A percentile compares a stretch with the other conserved stretches of the same genome.
Evolutionary conservation across 1,140 invertebrate species (phyloP).

Genomic region (Zaprionus vittiger): DNA sequence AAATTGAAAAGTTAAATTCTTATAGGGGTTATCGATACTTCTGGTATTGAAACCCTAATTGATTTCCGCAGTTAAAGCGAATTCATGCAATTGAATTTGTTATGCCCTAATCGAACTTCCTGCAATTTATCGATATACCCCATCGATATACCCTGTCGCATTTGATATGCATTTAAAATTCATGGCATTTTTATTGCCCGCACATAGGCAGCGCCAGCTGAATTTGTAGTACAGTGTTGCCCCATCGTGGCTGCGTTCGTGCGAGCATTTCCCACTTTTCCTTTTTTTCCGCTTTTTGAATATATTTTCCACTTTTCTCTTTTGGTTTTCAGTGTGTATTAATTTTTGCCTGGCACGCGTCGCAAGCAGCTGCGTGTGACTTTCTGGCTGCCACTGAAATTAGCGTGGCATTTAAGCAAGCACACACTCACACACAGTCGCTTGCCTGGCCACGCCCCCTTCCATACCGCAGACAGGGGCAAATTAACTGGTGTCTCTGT

Average conservation of each 20-base stretch:
- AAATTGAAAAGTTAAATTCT: no score
- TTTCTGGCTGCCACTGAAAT: constrained; percentile 52
- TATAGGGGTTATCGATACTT: no score
- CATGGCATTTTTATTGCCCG: constrained; percentile 17
- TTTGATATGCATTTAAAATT: constrained; percentile 46
- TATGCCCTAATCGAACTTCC: background rate
- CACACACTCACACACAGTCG: constrained; percentile 17
- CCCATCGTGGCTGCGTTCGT: constrained; percentile 11
- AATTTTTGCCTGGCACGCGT: constrained; percentile 69
- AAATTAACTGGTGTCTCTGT: constrained; percentile 47
- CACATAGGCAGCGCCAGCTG: constrained; percentile 21
- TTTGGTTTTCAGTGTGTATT: constrained; percentile 35
- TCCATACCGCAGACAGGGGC: constrained; percentile 12
- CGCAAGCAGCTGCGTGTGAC: constrained; percentile 39
- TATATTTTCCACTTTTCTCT: constrained; percentile 10
- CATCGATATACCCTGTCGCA: constrained; percentile 4
- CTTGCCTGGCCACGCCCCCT: background rate
- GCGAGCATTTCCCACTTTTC: constrained; percentile 23
- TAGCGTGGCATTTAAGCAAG: constrained; percentile 51
- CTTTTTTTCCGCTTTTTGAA: constrained; percentile 6
- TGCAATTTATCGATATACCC: background rate
- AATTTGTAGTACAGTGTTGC: constrained; percentile 41
- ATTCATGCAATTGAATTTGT: background rate
- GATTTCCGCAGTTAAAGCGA: background rate
- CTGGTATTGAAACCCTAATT: no score